Base-by-base conservation (phyloP, 1,140 invertebrate species). In the Tetragonula clypearis region DNA sequence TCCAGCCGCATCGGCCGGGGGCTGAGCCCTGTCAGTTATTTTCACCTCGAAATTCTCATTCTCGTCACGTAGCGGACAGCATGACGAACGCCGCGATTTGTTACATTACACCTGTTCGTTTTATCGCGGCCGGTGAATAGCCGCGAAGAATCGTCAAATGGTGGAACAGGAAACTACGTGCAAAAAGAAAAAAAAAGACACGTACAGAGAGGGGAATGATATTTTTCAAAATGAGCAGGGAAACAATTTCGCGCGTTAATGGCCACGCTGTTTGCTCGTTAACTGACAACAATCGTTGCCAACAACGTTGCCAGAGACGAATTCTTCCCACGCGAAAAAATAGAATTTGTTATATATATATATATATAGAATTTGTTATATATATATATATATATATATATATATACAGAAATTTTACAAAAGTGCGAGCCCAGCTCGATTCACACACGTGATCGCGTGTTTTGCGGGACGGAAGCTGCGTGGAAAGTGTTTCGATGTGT, bases 41-140 rank as follows among this genome's bases (percentile, higher is more conserved):
- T 84, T 84, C 82, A 84, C 82, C 82, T 26, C 41, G 68, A 41
- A 30, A 84, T 84, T 72, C 82, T 72, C 82, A 79, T 84, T 84
- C 82, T 79, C 82, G 82, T 84, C 82, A 84, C 82, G 82, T 84
- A 84, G 68, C 82, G 82, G 82, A 79, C 82, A 84, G 82, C 76
- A 84, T 84, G 82, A 84, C 82, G 82, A 84, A 79, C 82, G 82
- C 41, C 41, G 76, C 77, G 82, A 84, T 84, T 84, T 84, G 82
- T 84, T 79, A 30, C 77, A 60, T 84, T 84, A 85, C 69, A 74
- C 71, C 60, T 23, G 68, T 55, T 66, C 83, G 78, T 81, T 84
- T 79, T 75, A 80, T 85, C 78, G 69, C 60, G 17, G 60, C n/a
- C 17, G 23, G 9, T 65, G 83, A 80, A 80, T 66, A 23, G 49